phyloP scores from a whole-genome alignment of 1,140 invertebrate species.

The Calephelis nemesis region DNA sequence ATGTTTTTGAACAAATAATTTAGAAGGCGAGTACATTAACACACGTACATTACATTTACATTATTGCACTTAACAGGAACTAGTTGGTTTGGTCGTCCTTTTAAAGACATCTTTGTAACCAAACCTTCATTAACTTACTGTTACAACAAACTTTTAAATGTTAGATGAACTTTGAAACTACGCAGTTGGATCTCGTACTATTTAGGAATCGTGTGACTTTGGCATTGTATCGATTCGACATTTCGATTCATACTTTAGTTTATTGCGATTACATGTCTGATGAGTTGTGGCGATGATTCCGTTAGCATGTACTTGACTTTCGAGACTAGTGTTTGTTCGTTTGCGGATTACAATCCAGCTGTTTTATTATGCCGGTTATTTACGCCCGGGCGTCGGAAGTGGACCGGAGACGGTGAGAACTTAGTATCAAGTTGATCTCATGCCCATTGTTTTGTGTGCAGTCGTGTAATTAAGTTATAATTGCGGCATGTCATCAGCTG shows the following conservation, averaged over 20 bases:
- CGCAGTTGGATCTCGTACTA: constrained; percentile 6
- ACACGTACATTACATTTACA: too few relatives aligned
- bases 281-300: constrained; percentile 27
- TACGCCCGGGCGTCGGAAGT: constrained; percentile 52
- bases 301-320: constrained; percentile 19
- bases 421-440: constrained; percentile 10
- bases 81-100: too few relatives aligned
- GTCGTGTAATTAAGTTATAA: not conserved
- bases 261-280: constrained; percentile 18
- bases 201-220: constrained; percentile 44
- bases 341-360: not conserved
- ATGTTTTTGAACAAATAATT: too few relatives aligned
- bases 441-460: constrained; percentile 5
- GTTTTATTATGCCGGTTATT: constrained; percentile 48
- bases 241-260: not conserved
- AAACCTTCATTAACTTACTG: too few relatives aligned
- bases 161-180: too few relatives aligned
- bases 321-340: not conserved
- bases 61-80: too few relatives aligned
- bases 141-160: too few relatives aligned
- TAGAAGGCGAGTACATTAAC: too few relatives aligned
- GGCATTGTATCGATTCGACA: constrained; percentile 40
- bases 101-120: too few relatives aligned
- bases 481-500: not conserved
- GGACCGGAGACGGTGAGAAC: constrained; percentile 52